Evolutionary conservation across 1,140 invertebrate species (phyloP).

Genomic region (Hyposmocoma kahamanoa): DNA sequence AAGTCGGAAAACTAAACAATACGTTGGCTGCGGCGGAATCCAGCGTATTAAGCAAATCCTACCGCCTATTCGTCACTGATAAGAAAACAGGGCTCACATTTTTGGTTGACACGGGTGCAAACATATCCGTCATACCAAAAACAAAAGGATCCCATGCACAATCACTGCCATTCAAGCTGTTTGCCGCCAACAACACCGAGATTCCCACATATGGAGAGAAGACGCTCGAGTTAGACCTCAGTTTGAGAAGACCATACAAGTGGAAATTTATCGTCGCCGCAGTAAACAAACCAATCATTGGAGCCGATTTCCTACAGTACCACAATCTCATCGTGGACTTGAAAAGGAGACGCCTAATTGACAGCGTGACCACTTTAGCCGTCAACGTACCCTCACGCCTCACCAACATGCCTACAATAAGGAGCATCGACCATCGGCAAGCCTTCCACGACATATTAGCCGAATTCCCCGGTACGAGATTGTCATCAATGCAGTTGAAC

Average conservation of each 20-base stretch:
- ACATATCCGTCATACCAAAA: not conserved
- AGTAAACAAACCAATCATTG: slow-evolving; percentile 24
- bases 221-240: not conserved
- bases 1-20: not conserved
- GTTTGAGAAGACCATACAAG: slow-evolving; percentile 12
- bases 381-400: not conserved
- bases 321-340: slow-evolving; percentile 14
- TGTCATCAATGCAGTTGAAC: not conserved
- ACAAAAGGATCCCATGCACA: not conserved
- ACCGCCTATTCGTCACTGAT: not conserved
- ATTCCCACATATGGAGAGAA: not conserved
- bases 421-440: slow-evolving; percentile 1
- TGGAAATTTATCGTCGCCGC: slow-evolving; percentile 27
- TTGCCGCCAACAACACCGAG: not conserved
- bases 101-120: not conserved
- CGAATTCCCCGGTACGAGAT: slow-evolving; percentile 21
- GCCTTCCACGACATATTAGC: slow-evolving; percentile 13
- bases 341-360: not conserved
- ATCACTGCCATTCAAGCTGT: not conserved
- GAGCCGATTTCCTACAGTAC: slow-evolving; percentile 23
- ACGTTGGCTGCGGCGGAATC: not conserved
- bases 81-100: not conserved
- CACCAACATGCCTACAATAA: not conserved
- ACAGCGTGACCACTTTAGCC: not conserved
- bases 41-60: not conserved